Conservation (phyloP, 2,797 vertebrate genomes). For the Sternotherus odoratus region DNA sequence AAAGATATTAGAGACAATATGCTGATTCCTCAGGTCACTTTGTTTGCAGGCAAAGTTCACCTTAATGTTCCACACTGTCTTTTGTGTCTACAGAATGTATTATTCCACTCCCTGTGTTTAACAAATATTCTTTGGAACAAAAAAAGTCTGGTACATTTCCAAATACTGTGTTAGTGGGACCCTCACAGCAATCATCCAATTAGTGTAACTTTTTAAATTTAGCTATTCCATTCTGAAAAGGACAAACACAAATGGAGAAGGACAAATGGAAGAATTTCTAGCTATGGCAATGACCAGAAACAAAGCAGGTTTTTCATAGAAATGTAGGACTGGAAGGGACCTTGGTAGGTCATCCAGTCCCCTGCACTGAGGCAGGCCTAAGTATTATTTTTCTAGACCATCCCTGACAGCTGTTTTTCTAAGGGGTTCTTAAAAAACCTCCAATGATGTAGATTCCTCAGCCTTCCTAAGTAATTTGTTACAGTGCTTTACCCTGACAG, state of each 20-base stretch:
- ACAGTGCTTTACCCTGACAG: neutral
- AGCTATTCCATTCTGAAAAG: neutral
- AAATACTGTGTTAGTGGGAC: neutral
- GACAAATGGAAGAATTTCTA: slow-evolving; percentile 20
- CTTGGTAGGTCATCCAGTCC: neutral
- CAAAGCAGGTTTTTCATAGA: neutral
- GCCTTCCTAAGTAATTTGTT: neutral
- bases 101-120: slow-evolving; percentile 14
- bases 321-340: neutral
- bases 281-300: neutral
- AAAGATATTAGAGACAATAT: slow-evolving; percentile 49
- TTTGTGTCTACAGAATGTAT: neutral
- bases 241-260: neutral
- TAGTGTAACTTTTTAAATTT: neutral
- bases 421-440: neutral
- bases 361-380: neutral
- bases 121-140: slow-evolving; percentile 39
- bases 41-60: slow-evolving; percentile 44
- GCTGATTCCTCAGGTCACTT: slow-evolving; percentile 24
- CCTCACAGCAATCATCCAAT: slow-evolving; percentile 26
- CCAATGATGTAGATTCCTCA: neutral
- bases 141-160: slow-evolving; percentile 4
- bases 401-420: neutral
- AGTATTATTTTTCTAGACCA: neutral
- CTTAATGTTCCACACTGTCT: neutral